These are phyloP conservation scores for Pteruthius melanotis DNA, from an alignment of 2,113 vertebrate species.

Conservation along the genomic window DNA sequence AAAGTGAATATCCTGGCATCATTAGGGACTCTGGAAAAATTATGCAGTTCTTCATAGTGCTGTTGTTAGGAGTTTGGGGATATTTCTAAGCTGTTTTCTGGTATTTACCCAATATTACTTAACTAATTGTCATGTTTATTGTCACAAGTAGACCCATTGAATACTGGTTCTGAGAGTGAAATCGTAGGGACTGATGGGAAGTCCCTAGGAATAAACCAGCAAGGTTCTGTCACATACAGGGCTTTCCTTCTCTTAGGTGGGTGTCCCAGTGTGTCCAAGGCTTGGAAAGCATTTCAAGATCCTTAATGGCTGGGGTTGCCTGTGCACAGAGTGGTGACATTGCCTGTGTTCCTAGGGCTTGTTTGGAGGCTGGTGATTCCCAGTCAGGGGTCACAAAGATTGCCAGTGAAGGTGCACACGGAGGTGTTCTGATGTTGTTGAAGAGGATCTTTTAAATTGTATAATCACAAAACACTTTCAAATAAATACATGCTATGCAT, in stretches of 20 bases:
- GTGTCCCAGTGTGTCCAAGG: background rate
- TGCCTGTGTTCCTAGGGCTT: background rate
- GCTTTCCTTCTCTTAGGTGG: background rate
- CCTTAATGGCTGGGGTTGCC: rapidly evolving
- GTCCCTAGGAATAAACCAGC: background rate
- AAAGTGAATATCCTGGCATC: background rate
- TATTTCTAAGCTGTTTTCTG: background rate
- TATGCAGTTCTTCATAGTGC: background rate
- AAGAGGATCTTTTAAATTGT: background rate
- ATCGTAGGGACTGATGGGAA: rapidly evolving
- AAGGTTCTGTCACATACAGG: background rate
- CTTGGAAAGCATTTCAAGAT: background rate
- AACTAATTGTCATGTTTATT: background rate
- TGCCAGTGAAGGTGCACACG: too few relatives aligned
- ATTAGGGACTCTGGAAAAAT: background rate
- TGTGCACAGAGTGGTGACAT: rapidly evolving
- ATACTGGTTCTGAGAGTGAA: background rate
- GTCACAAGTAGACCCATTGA: background rate
- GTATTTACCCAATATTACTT: background rate
- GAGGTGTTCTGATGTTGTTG: background rate
- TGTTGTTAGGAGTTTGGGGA: background rate
- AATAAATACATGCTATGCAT: background rate
- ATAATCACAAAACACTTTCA: background rate
- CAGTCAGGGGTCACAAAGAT: background rate
- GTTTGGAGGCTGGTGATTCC: background rate